These are phyloP conservation scores for Lytechinus pictus DNA, from an alignment of 35 echinoderm and acorn worm species.

Conservation along the genomic window DNA sequence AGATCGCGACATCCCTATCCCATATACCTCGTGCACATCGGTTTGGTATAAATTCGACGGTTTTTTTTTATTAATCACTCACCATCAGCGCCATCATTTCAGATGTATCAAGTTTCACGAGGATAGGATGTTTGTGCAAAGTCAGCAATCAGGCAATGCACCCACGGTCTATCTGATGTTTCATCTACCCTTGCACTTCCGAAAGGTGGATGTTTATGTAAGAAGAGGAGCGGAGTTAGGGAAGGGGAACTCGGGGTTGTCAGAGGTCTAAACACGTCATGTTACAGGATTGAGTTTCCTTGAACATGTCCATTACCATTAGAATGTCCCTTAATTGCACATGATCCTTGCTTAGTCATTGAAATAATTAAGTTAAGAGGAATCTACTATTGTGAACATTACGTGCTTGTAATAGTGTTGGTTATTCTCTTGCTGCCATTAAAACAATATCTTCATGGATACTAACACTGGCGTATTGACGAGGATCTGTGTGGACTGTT, in stretches of 20 bases:
- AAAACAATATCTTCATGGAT: too few species aligned
- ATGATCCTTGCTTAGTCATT: too few species aligned
- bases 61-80: not conserved
- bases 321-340: too few species aligned
- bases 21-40: too few species aligned
- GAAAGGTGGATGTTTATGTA: not conserved
- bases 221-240: not conserved
- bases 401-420: too few species aligned
- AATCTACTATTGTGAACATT: too few species aligned
- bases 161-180: not conserved
- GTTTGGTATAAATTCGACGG: not conserved
- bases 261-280: too few species aligned
- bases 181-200: constrained; percentile 9
- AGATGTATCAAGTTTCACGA: not conserved
- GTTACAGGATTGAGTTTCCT: not conserved
- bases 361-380: too few species aligned
- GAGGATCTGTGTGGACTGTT: too few species aligned
- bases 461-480: too few species aligned
- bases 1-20: too few species aligned
- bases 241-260: not conserved
- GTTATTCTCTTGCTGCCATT: too few species aligned
- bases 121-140: not conserved
- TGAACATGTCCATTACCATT: not conserved
- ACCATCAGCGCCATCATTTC: not conserved
- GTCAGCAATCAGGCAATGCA: not conserved